Percentiles rank a stretch among this genome's conserved stretches.
Conservation (phyloP, 2,113 vertebrate species). For the Vulpes ferrilata region DNA sequence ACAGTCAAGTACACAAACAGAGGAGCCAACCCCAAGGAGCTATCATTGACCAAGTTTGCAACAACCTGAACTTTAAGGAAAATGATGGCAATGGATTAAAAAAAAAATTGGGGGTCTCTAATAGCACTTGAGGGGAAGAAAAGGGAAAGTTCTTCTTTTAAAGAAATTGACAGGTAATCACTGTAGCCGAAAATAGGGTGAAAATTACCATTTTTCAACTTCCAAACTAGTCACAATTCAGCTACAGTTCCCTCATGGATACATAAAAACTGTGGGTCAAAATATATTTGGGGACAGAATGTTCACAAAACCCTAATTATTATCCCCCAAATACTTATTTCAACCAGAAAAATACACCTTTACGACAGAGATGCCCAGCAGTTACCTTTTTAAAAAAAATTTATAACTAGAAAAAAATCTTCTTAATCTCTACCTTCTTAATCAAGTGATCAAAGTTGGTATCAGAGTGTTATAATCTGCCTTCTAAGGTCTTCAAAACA, state of each 20-base stretch:
- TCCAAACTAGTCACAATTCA: not conserved
- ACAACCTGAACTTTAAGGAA: not conserved
- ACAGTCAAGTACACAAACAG: not conserved
- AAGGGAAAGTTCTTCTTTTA: not conserved
- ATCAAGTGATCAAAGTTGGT: not conserved
- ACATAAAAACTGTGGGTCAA: not conserved
- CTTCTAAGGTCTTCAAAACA: not conserved
- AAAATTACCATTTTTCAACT: not conserved
- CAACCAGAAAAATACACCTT: not conserved
- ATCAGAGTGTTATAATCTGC: not conserved
- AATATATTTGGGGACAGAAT: not conserved
- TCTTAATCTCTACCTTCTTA: too few species aligned
- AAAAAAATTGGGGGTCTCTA: not conserved
- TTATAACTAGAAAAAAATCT: too few species aligned
- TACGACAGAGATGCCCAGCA: not conserved
- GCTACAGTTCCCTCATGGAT: not conserved
- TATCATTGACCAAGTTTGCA: rapidly evolving
- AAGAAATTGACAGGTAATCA: not conserved
- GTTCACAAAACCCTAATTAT: not conserved
- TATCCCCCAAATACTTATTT: not conserved
- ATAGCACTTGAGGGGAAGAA: not conserved
- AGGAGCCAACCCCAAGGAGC: not conserved
- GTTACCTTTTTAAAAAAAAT: not conserved
- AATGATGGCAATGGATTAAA: not conserved
- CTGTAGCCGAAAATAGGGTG: not conserved